Evolutionary conservation across 1,140 invertebrate genomes (phyloP).

Genomic region (Daktulosphaira vitifoliae): DNA sequence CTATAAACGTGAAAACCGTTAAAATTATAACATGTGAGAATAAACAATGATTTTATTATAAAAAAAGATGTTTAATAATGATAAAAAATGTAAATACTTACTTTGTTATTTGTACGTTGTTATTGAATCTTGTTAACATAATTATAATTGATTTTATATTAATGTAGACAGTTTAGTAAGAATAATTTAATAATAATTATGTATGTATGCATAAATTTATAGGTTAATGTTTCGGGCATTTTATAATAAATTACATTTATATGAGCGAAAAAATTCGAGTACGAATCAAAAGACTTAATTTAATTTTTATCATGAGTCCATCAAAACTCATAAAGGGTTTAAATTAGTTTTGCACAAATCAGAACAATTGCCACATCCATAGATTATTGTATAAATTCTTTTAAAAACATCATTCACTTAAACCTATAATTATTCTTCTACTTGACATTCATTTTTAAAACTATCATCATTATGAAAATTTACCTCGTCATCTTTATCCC

Average conservation of each 20-base stretch:
- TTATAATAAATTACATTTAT: conserved; percentile 3
- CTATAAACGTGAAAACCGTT: conserved; percentile 23
- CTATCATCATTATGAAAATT: too few species aligned
- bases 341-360: too few species aligned
- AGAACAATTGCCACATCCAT: too few species aligned
- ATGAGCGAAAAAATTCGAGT: neutral
- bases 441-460: too few species aligned
- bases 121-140: conserved; percentile 34
- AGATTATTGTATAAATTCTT: too few species aligned
- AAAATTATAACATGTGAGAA: conserved; percentile 5
- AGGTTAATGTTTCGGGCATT: conserved; percentile 3
- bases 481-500: too few species aligned
- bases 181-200: too few species aligned
- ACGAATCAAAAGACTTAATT: too few species aligned
- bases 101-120: conserved; percentile 34
- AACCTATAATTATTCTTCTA: too few species aligned
- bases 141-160: conserved; percentile 33
- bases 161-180: neutral
- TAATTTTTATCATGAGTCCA: too few species aligned
- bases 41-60: conserved; percentile 23
- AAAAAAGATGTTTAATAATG: neutral
- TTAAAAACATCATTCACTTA: too few species aligned
- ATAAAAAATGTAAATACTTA: conserved; percentile 29
- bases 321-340: too few species aligned
- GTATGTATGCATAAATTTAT: neutral